These are phyloP conservation scores for Hylyphantes graminicola DNA, from an alignment of 1,140 invertebrate species.

Conservation along the genomic window DNA sequence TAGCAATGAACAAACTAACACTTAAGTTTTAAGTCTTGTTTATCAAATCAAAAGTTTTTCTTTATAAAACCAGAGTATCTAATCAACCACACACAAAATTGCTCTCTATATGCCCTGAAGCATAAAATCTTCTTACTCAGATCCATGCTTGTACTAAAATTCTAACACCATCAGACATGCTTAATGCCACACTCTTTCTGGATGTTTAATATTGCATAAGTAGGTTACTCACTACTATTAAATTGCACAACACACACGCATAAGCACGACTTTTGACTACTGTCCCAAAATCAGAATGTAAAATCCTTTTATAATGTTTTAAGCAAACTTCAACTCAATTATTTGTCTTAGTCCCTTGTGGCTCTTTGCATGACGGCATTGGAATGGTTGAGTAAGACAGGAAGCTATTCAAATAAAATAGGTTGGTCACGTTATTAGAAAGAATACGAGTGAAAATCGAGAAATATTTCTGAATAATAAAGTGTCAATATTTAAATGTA, in stretches of 20 bases:
- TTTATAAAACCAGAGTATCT: too few relatives aligned
- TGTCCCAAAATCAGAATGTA: not conserved
- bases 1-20: too few relatives aligned
- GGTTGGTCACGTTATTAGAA: not conserved
- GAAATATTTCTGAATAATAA: not conserved
- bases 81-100: too few relatives aligned
- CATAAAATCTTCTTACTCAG: too few relatives aligned
- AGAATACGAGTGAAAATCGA: not conserved
- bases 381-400: slow-evolving; percentile 5
- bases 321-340: not conserved
- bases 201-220: not conserved
- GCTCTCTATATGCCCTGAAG: too few relatives aligned
- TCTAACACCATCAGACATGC: too few relatives aligned
- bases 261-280: not conserved
- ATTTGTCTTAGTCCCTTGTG: slow-evolving; percentile 1
- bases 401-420: slow-evolving; percentile 28
- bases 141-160: too few relatives aligned
- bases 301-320: not conserved
- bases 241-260: slow-evolving; percentile 2
- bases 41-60: too few relatives aligned
- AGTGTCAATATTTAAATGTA: not conserved
- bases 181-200: not conserved
- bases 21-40: too few relatives aligned
- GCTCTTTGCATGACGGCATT: slow-evolving; percentile 4
- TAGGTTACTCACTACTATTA: not conserved